These are phyloP conservation scores for Scartelaos histophorus DNA, from an alignment of 2,113 vertebrate species.

Conservation along the genomic window DNA sequence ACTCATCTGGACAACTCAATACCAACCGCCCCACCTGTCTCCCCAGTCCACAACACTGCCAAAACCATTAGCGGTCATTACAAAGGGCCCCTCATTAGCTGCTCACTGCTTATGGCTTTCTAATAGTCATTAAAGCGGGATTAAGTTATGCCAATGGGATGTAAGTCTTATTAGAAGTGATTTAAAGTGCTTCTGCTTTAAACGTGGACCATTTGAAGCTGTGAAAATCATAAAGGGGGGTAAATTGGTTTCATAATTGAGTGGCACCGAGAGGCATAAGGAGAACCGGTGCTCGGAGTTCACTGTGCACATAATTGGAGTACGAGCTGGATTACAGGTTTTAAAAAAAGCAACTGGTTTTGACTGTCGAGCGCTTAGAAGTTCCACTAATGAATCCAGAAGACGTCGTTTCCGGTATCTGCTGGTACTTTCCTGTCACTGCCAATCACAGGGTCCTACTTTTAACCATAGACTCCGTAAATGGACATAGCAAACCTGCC, in stretches of 20 bases:
- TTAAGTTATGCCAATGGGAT: slow-evolving; percentile 29
- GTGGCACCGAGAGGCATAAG: slow-evolving; percentile 16
- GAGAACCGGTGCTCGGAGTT: slow-evolving; percentile 20
- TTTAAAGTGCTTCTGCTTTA: slow-evolving; percentile 30
- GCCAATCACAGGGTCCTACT: not conserved
- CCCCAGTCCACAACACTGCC: slow-evolving; percentile 26
- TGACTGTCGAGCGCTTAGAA: not conserved
- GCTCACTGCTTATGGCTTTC: slow-evolving; percentile 28
- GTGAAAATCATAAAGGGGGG: slow-evolving; percentile 42
- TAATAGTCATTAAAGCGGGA: slow-evolving; percentile 40
- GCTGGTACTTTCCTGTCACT: not conserved
- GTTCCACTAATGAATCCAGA: not conserved
- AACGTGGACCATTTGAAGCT: slow-evolving; percentile 32
- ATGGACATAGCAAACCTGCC: no score
- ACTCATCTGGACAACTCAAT: slow-evolving; percentile 55
- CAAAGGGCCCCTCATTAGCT: slow-evolving; percentile 33
- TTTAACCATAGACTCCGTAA: no score
- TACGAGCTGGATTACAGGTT: slow-evolving; percentile 22
- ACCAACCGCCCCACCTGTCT: slow-evolving; percentile 74
- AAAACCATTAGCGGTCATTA: slow-evolving; percentile 40
- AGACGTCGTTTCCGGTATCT: not conserved
- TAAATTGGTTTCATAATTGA: slow-evolving; percentile 48
- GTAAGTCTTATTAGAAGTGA: slow-evolving; percentile 41
- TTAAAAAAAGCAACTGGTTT: slow-evolving; percentile 16
- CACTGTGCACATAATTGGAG: slow-evolving; percentile 14